phyloP scores from a whole-genome alignment of 2,113 vertebrate species.

The Apodemus sylvaticus region DNA sequence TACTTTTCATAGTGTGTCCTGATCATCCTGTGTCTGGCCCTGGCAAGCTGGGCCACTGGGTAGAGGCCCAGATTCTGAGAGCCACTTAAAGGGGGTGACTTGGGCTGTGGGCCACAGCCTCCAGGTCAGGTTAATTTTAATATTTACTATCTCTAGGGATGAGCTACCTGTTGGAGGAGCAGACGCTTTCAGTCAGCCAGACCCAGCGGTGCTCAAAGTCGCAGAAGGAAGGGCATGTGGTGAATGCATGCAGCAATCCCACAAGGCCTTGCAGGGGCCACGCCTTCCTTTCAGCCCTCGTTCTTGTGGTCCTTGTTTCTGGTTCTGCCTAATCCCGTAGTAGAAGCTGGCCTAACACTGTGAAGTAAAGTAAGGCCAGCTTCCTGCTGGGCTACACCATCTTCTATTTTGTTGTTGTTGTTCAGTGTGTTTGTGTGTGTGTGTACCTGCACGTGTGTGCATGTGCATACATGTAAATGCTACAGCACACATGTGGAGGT shows the following conservation, averaged over 20 bases:
- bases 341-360: no score
- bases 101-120: background rate
- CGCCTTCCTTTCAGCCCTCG: no score
- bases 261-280: accelerated
- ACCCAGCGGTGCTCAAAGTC: background rate
- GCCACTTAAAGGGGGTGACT: background rate
- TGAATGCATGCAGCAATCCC: background rate
- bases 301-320: background rate
- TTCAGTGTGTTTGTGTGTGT: background rate
- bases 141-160: background rate
- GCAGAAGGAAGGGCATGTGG: background rate
- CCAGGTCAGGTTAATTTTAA: background rate
- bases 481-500: background rate
- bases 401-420: background rate
- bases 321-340: background rate
- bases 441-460: background rate
- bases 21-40: background rate
- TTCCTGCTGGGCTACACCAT: background rate
- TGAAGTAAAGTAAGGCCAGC: no score
- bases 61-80: background rate
- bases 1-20: background rate
- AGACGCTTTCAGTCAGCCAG: background rate
- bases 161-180: background rate
- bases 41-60: no score
- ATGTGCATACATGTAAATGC: background rate